phyloP scores from a whole-genome alignment of 1,140 invertebrate species.

The Saxidomus purpurata region DNA sequence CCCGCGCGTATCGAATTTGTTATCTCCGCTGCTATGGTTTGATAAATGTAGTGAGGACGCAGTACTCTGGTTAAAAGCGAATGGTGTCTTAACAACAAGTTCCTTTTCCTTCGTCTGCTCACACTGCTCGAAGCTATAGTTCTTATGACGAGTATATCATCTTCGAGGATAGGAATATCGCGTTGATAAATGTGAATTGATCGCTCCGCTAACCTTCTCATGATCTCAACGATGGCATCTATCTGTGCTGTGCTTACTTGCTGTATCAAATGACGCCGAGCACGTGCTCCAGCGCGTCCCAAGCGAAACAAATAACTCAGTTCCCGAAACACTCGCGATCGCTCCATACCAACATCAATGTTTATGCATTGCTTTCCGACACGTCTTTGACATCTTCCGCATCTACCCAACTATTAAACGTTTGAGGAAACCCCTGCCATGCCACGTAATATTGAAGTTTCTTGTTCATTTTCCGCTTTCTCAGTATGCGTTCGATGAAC shows the following conservation, averaged over 20 bases:
- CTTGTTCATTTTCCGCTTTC: conserved; percentile 38
- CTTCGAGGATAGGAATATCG: no score
- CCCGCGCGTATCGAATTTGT: no score
- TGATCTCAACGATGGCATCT: background rate
- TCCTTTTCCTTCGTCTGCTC: no score
- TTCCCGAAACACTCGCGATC: conserved; percentile 3
- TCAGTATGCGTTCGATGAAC: conserved; percentile 38
- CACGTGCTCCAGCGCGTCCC: background rate
- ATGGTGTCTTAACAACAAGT: no score
- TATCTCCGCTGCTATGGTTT: no score
- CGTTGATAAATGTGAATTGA: background rate
- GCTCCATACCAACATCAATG: background rate
- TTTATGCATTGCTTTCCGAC: background rate
- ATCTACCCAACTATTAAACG: conserved; percentile 46
- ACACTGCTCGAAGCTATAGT: no score
- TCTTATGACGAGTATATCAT: no score
- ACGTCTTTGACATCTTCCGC: conserved; percentile 49
- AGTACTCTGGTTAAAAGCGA: background rate
- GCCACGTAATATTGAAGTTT: conserved; percentile 42
- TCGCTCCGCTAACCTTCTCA: background rate
- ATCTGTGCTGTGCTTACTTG: background rate
- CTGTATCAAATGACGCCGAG: background rate
- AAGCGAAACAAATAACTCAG: conserved; percentile 1
- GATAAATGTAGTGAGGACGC: conserved; percentile 2
- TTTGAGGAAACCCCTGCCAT: conserved; percentile 45